A percentile compares a stretch with the other conserved stretches of the same genome.
Conservation (phyloP, 2,888 invertebrate genomes). For the Nebria brevicollis region DNA sequence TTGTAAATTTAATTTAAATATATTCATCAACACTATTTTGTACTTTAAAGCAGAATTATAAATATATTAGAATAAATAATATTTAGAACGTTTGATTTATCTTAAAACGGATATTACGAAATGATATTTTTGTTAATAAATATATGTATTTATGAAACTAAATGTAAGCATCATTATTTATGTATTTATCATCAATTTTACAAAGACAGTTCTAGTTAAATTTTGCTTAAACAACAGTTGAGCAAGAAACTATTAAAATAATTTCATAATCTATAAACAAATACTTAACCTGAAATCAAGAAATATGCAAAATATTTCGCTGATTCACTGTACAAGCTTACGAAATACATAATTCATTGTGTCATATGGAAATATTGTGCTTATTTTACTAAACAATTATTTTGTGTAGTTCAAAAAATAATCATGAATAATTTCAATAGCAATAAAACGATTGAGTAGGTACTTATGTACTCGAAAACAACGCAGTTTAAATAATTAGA, state of each 20-base stretch:
- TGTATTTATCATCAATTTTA: not conserved
- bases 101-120: too few relatives aligned
- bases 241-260: not conserved
- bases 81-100: too few relatives aligned
- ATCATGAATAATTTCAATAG: not conserved
- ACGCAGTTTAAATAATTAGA: not conserved
- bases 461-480: not conserved
- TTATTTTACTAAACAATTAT: not conserved
- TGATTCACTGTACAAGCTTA: not conserved
- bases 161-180: not conserved
- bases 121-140: not conserved
- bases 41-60: too few relatives aligned
- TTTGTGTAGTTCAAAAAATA: not conserved
- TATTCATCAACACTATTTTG: too few relatives aligned
- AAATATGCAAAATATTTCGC: slow-evolving; percentile 1
- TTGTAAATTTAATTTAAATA: not conserved
- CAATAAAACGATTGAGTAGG: not conserved
- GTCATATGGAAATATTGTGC: not conserved
- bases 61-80: too few relatives aligned
- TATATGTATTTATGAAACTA: too few relatives aligned
- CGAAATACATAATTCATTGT: slow-evolving; percentile 1
- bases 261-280: not conserved
- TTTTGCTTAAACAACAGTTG: not conserved
- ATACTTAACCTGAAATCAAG: not conserved
- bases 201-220: not conserved